phyloP scores from a whole-genome alignment of 2,113 vertebrate species.

The Benitochromis conjunctus region DNA sequence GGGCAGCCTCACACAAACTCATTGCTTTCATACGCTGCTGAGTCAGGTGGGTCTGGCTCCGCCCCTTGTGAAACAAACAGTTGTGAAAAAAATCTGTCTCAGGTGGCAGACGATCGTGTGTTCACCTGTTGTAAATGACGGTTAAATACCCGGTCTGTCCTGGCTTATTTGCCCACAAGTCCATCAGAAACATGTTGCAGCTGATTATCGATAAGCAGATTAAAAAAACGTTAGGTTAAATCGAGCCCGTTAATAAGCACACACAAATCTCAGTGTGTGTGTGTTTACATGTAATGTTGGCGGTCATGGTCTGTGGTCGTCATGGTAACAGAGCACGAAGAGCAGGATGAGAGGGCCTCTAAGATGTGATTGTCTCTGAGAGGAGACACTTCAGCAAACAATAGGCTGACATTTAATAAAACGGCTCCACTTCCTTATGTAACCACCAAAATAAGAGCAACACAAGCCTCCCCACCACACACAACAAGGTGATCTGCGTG shows the following conservation, averaged over 20 bases:
- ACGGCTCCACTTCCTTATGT: neutral
- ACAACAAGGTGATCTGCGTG: neutral
- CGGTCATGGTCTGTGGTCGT: neutral
- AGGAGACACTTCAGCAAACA: constrained; percentile 26
- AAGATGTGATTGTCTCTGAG: neutral
- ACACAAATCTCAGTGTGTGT: neutral
- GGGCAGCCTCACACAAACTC: neutral
- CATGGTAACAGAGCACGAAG: constrained; percentile 40
- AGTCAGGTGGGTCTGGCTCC: neutral
- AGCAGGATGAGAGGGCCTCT: neutral
- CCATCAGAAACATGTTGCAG: neutral
- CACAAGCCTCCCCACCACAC: neutral
- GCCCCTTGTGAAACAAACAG: neutral
- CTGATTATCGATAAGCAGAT: neutral
- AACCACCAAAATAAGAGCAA: neutral
- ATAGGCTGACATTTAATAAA: neutral
- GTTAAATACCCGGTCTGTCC: neutral
- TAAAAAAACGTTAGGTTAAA: neutral
- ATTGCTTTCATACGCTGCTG: neutral
- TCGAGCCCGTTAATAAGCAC: neutral
- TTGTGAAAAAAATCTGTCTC: neutral
- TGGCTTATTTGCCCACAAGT: neutral
- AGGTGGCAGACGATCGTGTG: neutral
- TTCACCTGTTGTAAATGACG: neutral
- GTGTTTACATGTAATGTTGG: neutral